phyloP scores from a whole-genome alignment of 2,797 vertebrate genomes.

The Scolopax rusticola region DNA sequence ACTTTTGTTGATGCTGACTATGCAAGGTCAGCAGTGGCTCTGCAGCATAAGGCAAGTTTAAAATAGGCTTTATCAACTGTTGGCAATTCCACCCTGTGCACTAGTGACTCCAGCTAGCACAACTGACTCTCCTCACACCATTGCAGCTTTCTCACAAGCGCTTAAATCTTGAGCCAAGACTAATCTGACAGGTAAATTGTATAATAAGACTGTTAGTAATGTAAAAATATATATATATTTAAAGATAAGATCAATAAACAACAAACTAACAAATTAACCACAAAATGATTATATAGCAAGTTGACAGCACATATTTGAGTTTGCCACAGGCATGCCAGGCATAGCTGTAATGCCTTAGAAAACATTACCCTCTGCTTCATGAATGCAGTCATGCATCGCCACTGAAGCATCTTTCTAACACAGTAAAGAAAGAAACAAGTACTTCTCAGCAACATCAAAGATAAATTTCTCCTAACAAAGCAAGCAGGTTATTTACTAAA shows the following conservation, averaged over 20 bases:
- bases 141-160: not conserved
- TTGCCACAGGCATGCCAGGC: not conserved
- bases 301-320: not conserved
- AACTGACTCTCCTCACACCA: not conserved
- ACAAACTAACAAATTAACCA: not conserved
- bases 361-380: not conserved
- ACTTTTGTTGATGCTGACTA: not conserved
- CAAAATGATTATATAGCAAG: not conserved
- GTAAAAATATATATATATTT: not conserved
- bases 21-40: fast-evolving
- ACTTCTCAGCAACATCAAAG: not conserved
- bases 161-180: not conserved
- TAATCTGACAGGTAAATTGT: not conserved
- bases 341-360: not conserved
- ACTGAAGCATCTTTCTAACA: not conserved
- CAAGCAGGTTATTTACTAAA: not conserved
- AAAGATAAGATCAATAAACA: not conserved
- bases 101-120: not conserved
- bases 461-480: not conserved
- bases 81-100: not conserved
- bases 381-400: not conserved
- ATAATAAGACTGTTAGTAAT: not conserved
- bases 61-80: not conserved
- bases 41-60: not conserved
- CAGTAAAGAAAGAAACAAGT: not conserved